Base-by-base conservation (phyloP, 2,113 vertebrate genomes). In the Poeciliopsis turrubarensis region DNA sequence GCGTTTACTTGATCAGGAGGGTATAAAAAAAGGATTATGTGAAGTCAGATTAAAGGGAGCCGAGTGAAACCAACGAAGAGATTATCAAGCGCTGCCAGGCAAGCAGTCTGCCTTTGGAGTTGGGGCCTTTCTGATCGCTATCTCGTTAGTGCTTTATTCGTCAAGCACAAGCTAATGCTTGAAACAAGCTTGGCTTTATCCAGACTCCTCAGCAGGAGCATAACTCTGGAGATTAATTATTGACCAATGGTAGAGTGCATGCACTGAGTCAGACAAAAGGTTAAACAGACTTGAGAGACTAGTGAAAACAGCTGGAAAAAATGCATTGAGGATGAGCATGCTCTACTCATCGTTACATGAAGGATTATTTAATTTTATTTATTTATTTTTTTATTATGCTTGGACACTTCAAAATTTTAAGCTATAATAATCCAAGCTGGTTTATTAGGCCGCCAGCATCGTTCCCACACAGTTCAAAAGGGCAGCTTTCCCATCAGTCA, bases 1-100 rank as follows among this genome's bases (percentile, higher is more conserved):
- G 88, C 86, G 76, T 94, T 93, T 91, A 94, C 89, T 94, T 94
- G 91, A 94, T 95, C 92, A 94, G 90, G 85, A 90, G 75, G 84
- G 85, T 82, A 78, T 79, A 89, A 91, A 89, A 89, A 89, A 92
- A 91, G 86, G 90, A 91, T 90, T 92, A 89, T 93, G 89, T 90
- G 90, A 92, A 94, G 91, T 94, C 90, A 94, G 89, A 95, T 94
- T 92, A 94, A 94, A 92, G 86, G 77, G 76, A 92, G 81, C 81
- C 61, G 87, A 75, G 84, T 89, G 86, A 92, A 92, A 91, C 88
- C 87, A 90, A 81, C 70, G 83, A 90, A 92, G 82, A 92, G 91
- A 93, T 94, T 94, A 94, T 93, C 87, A 92, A 91, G 87, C 41
- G 83, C 92, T 93, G 89, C 90, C 92, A 94, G 89, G 89, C 92